Conservation (phyloP, 2,888 invertebrate genomes). For the Lycocerus yunnanus region DNA sequence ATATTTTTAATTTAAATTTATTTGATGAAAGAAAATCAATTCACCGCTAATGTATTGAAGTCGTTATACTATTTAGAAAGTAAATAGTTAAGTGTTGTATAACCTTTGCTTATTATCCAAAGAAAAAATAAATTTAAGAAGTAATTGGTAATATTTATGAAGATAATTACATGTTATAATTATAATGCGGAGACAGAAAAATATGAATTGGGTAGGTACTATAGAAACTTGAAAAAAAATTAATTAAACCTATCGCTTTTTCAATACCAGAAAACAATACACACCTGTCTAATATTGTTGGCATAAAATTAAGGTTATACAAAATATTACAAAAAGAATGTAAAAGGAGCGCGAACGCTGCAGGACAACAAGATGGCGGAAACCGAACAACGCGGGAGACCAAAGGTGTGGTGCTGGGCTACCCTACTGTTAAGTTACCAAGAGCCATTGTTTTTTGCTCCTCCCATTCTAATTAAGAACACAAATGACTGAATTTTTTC, state of each 20-base stretch:
- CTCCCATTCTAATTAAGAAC: constrained; percentile 41
- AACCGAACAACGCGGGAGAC: constrained; percentile 38
- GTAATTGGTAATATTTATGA: neutral
- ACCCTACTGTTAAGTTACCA: constrained; percentile 41
- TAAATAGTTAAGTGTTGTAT: neutral
- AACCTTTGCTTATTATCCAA: neutral
- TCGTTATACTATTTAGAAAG: neutral
- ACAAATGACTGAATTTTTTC: constrained; percentile 25
- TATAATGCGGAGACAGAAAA: neutral
- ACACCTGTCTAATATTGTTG: constrained; percentile 17
- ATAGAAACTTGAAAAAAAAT: neutral
- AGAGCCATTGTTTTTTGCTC: constrained; percentile 43
- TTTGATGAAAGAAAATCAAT: neutral
- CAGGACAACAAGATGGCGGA: constrained; percentile 43
- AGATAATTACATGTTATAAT: neutral
- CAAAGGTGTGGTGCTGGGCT: constrained; percentile 42
- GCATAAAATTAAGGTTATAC: constrained; percentile 28
- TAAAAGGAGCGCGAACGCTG: constrained; percentile 36
- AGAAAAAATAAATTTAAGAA: neutral
- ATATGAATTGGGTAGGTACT: neutral
- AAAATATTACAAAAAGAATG: constrained; percentile 31
- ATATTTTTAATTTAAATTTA: neutral
- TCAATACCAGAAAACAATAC: constrained; percentile 12
- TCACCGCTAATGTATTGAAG: neutral
- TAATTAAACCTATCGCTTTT: constrained; percentile 4